Conservation (phyloP, 2,888 invertebrate species). For the Polia nebulosa region DNA sequence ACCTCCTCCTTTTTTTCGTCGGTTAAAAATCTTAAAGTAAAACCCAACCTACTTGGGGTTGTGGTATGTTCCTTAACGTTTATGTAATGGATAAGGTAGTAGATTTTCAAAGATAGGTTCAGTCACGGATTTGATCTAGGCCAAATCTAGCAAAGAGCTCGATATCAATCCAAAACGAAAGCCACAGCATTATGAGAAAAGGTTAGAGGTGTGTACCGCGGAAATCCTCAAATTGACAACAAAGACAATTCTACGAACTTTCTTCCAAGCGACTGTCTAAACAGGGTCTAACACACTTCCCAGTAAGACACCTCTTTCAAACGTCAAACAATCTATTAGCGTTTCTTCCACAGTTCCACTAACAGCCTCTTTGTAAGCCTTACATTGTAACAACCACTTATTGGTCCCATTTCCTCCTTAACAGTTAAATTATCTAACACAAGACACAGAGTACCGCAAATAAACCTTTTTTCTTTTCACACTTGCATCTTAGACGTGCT, state of each 20-base stretch:
- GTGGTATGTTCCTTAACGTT: background rate
- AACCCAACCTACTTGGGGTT: too few relatives aligned
- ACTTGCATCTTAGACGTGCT: conserved; percentile 75
- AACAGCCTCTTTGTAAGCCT: conserved; percentile 35
- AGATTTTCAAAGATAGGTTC: background rate
- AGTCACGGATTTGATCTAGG: background rate
- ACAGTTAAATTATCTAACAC: conserved; percentile 73
- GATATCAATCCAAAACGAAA: conserved; percentile 3
- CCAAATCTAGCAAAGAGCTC: background rate
- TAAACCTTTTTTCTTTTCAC: conserved; percentile 71
- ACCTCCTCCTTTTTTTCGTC: too few relatives aligned
- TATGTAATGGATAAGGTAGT: background rate
- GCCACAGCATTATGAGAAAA: too few relatives aligned
- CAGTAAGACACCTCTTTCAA: conserved; percentile 26
- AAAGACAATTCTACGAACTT: conserved; percentile 20
- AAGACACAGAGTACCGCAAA: conserved; percentile 71
- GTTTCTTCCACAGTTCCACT: conserved; percentile 2
- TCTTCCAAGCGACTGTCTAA: conserved; percentile 1
- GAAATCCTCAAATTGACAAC: conserved; percentile 26
- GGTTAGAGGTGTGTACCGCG: background rate
- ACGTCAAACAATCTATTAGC: conserved; percentile 34
- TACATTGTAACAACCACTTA: conserved; percentile 40
- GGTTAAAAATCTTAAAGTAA: too few relatives aligned
- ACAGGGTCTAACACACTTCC: background rate
- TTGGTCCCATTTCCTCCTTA: conserved; percentile 51